phyloP scores from a whole-genome alignment of 2,113 vertebrate species.

The Delphinapterus leucas region DNA sequence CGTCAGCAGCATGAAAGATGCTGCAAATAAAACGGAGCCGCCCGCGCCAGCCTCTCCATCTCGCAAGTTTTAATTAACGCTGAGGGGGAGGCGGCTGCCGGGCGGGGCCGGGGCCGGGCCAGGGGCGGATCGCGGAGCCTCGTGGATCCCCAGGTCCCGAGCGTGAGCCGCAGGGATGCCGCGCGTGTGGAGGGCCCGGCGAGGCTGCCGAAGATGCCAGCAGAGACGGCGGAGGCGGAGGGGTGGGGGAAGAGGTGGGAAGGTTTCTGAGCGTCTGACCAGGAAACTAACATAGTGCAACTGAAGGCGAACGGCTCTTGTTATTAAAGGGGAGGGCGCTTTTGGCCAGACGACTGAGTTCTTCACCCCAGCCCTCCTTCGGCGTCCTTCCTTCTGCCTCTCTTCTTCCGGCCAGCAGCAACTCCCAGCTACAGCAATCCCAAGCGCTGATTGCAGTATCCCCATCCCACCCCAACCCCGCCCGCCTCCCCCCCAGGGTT shows the following conservation, averaged over 20 bases:
- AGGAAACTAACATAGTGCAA: neutral
- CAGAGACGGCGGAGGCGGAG: accelerated
- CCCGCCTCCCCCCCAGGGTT: neutral
- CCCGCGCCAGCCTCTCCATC: constrained; percentile 76
- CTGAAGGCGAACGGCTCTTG: neutral
- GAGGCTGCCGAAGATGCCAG: neutral
- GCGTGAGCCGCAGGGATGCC: neutral
- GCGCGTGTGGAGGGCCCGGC: neutral
- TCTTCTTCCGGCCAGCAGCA: neutral
- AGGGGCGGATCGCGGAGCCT: neutral
- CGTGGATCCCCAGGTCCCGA: neutral
- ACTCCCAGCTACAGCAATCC: neutral
- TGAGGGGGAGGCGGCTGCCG: constrained; percentile 69
- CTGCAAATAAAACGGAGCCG: constrained; percentile 75
- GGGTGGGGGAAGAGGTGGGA: neutral
- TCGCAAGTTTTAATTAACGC: constrained; percentile 79
- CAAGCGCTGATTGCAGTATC: neutral
- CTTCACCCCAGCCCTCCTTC: neutral
- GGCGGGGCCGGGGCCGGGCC: constrained; percentile 61
- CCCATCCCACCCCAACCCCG: neutral
- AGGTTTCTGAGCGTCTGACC: neutral
- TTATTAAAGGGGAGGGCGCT: neutral
- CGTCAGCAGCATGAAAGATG: constrained; percentile 80
- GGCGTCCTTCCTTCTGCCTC: neutral
- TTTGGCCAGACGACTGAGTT: neutral